Base-by-base conservation (phyloP, 2,113 vertebrate genomes). In the Zosterops borbonicus region DNA sequence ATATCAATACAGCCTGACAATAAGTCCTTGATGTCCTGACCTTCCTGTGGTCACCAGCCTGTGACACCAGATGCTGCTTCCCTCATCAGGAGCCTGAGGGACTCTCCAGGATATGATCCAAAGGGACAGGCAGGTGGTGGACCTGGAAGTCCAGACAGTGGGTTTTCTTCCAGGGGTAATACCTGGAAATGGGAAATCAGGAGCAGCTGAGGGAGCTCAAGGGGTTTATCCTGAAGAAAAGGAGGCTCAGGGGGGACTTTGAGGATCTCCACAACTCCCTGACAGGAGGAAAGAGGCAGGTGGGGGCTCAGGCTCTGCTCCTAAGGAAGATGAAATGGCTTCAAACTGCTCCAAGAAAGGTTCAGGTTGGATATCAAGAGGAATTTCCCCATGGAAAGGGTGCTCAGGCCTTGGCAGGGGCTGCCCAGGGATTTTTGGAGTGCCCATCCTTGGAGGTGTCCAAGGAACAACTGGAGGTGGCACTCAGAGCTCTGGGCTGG, bases 401-500 rank as follows among this genome's bases (percentile, higher is more conserved):
- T 0, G 46, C 0, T n/a, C 9, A 62, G 33, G 9, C 11, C 1
- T 76, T 59, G 22, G 44, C 1, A 68, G 5, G 42, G 4, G 24
- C 31, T 44, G 21, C 33, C 63, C 46, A 39, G 27, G 55, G 33
- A 33, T 33, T 0, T 27, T 12, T 53, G 64, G 0, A 46, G 64
- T 37, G 0, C 28, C 46, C 39, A 60, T 33, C 39, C 33, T 39
- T 77, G 73, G 1, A 71, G 21, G 16, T 52, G 56, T 5, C 47
- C 28, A 29, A 18, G 52, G 52, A 53, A 29, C 27, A 2, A 6
- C 37, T 86, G 83, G 37, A 44, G 0, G 14, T 39, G 55, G 14
- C 55, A 69, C 64, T 53, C 14, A 46, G 39, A 2, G 62, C 46
- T 31, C 17, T 86, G 73, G 63, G 33, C 21, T 50, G 46, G 31